Evolutionary conservation across 2,113 vertebrate species (phyloP), one percentile per base, ranked within the genome.

Genomic region (Catagonus wagneri): DNA sequence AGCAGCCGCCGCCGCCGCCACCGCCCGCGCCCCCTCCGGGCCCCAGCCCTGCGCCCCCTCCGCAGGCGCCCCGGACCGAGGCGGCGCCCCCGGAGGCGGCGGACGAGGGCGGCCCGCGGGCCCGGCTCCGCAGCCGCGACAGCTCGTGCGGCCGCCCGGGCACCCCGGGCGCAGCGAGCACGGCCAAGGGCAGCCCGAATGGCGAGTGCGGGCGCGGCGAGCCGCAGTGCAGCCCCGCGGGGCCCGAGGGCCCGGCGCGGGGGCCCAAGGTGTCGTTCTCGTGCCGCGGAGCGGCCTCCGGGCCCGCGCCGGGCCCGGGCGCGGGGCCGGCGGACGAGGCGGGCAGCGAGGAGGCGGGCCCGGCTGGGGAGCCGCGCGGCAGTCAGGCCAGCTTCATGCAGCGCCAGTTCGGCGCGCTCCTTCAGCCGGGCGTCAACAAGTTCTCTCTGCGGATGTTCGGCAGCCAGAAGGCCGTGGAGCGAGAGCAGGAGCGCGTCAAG

Each of bases 361-460:
- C 99, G 34, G 98, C 98, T 34, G 99, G 97, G n/a, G 99, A 99
- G 90, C 95, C 97, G 84, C 97, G 98, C 68, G 99, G 99, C 91
- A 99, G 98, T 92, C 99, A 99, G 98, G 99, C 99, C 90, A 98
- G 98, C 34, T 99, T 99, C 98, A 99, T 99, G 99, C 99, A 99
- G 98, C 98, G 99, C 93, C 99, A 99, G 98, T 99, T 99, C 92
- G 99, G 99, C 90, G 98, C 99, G 91, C 99, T 99, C 99, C 99
- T 99, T 44, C 99, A 99, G 98, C 99, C 99, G 3, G 99, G 99
- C 96, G 99, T 99, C 95, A 99, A 99, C 98, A 99, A 99, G 98
- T 99, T 99, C 99, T 99, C 99, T 95, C 98, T 99, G 99, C 99
- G 99, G 98, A 99, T 99, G 99, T 99, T 99, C 97, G 99, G 99